A percentile compares a stretch with the other conserved stretches of the same genome.
These are phyloP conservation scores for Embidobia sp. DNA, from an alignment of 2,888 invertebrate genomes.

Conservation along the genomic window DNA sequence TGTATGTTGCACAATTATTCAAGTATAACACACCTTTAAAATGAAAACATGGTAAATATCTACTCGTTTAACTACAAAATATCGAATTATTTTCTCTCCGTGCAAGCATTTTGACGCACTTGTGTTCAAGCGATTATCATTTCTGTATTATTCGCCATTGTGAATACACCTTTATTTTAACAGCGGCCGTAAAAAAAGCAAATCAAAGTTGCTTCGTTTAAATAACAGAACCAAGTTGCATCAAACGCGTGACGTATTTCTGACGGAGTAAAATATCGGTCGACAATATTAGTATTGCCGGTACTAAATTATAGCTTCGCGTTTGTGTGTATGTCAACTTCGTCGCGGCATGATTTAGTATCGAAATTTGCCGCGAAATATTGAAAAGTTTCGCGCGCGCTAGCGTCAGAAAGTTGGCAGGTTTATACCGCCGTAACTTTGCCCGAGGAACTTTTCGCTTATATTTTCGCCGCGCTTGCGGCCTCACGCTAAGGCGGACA, in stretches of 20 bases:
- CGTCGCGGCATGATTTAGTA: slow-evolving; percentile 40
- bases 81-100: too few relatives aligned
- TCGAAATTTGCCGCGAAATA: slow-evolving; percentile 57
- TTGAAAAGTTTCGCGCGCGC: slow-evolving; percentile 48
- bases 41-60: too few relatives aligned
- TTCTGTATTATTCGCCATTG: too few relatives aligned
- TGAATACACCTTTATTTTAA: too few relatives aligned
- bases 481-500: slow-evolving; percentile 35
- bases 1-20: too few relatives aligned
- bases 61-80: too few relatives aligned
- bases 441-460: slow-evolving; percentile 50
- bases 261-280: slow-evolving; percentile 47
- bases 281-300: slow-evolving; percentile 42
- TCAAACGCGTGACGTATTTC: slow-evolving; percentile 33
- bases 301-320: slow-evolving; percentile 41
- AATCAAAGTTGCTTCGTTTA: too few relatives aligned
- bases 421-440: slow-evolving; percentile 51
- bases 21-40: too few relatives aligned
- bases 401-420: slow-evolving; percentile 56
- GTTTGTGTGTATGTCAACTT: slow-evolving; percentile 35
- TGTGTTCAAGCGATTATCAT: too few relatives aligned
- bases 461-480: slow-evolving; percentile 50
- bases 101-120: too few relatives aligned
- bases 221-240: too few relatives aligned
- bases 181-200: not conserved